Percentiles rank a stretch among this genome's conserved stretches.
These are phyloP conservation scores for Nipponacmea schrenckii DNA, from an alignment of 2,888 invertebrate genomes.

Conservation along the genomic window DNA sequence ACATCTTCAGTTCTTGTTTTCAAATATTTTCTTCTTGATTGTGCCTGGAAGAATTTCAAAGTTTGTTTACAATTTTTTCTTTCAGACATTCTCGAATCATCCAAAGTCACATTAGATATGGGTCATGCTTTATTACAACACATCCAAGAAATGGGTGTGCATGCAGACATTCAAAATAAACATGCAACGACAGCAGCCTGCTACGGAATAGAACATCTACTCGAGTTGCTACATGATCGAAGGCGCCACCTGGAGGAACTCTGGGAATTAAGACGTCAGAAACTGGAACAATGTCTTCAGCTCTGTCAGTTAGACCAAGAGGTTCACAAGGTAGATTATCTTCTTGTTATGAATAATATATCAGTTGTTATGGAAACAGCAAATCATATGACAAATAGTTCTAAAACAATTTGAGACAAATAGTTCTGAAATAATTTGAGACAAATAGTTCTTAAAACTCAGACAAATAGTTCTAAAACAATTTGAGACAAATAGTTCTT, in stretches of 20 bases:
- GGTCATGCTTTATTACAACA: constrained; percentile 81
- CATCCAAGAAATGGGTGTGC: constrained; percentile 79
- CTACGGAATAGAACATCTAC: constrained; percentile 69
- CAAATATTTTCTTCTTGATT: too few species aligned
- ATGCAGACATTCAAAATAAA: constrained; percentile 75
- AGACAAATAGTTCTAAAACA: too few species aligned
- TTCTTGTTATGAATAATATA: neutral
- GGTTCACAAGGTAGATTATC: constrained; percentile 70
- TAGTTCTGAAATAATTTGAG: too few species aligned
- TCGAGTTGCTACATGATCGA: constrained; percentile 76
- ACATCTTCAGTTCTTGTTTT: too few species aligned
- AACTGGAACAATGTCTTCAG: constrained; percentile 82
- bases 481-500: too few species aligned
- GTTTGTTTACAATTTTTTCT: neutral
- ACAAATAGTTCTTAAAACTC: too few species aligned
- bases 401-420: too few species aligned
- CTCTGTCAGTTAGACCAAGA: constrained; percentile 80
- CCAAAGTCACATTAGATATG: constrained; percentile 83
- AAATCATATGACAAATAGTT: too few species aligned
- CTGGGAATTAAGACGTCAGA: constrained; percentile 76
- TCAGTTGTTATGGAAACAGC: too few species aligned
- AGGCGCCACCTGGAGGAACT: constrained; percentile 77
- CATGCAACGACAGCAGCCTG: constrained; percentile 70
- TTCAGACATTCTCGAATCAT: constrained; percentile 76
- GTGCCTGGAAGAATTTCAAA: neutral